A percentile compares a stretch with the other conserved stretches of the same genome.
phyloP scores from a whole-genome alignment of 2,888 invertebrate species.

The Eupeodes luniger region DNA sequence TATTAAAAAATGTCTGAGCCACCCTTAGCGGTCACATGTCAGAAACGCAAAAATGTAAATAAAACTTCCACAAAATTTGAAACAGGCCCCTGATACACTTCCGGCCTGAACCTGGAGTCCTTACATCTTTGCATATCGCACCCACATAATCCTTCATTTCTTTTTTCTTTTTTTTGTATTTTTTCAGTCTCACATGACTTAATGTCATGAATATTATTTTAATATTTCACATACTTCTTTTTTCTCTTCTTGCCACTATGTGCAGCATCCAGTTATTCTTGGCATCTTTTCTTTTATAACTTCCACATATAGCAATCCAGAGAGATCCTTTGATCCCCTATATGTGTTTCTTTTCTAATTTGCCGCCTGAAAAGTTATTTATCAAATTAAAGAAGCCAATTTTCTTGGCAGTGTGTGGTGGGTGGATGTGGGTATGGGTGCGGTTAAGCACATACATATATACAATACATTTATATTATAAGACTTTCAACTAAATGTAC shows the following conservation, averaged over 20 bases:
- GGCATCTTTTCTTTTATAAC: not conserved
- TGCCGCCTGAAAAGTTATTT: constrained; percentile 61
- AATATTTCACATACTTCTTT: constrained; percentile 48
- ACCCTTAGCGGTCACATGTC: too few relatives aligned
- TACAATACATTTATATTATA: too few relatives aligned
- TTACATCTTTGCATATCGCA: constrained; percentile 1
- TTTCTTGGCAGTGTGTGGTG: constrained; percentile 12
- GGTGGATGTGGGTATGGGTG: not conserved
- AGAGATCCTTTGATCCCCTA: constrained; percentile 35
- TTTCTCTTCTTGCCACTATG: constrained; percentile 24
- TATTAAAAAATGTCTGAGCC: too few relatives aligned
- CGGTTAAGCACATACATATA: not conserved
- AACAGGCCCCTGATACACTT: not conserved
- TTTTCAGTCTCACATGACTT: constrained; percentile 48
- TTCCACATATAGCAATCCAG: not conserved
- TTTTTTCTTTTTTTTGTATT: not conserved
- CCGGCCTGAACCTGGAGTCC: not conserved
- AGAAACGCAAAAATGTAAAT: too few relatives aligned
- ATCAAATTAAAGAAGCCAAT: constrained; percentile 60
- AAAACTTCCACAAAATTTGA: too few relatives aligned
- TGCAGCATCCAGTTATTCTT: not conserved
- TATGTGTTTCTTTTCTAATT: constrained; percentile 52
- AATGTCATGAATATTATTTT: constrained; percentile 70
- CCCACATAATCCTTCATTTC: not conserved
- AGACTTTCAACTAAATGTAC: too few relatives aligned